Conservation (phyloP, 1,140 invertebrate species). For the Oncopeltus fasciatus region DNA sequence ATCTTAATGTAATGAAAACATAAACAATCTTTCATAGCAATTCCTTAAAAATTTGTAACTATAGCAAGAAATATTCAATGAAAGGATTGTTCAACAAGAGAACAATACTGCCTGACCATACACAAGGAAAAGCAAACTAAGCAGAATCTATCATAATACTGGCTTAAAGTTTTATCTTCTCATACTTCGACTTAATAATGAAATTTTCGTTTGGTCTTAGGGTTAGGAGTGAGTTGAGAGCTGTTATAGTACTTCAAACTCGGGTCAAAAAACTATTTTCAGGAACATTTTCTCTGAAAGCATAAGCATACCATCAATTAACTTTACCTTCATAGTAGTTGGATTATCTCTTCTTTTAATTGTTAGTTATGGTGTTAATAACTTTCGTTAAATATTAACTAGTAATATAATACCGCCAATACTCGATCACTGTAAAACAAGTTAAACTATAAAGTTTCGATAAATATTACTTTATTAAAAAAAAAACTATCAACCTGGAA, state of each 20-base stretch:
- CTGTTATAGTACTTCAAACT: too few relatives aligned
- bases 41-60: too few relatives aligned
- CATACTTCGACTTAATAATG: neutral
- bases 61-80: too few relatives aligned
- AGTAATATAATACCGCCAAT: slow-evolving; percentile 1
- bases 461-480: neutral
- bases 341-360: neutral
- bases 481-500: neutral
- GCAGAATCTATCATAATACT: neutral
- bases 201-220: too few relatives aligned
- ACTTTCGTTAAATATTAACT: neutral
- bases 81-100: too few relatives aligned
- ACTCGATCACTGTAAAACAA: neutral
- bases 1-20: too few relatives aligned
- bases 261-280: neutral
- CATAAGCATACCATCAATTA: neutral
- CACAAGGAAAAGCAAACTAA: neutral
- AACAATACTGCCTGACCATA: too few relatives aligned
- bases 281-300: neutral
- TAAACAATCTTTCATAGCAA: too few relatives aligned
- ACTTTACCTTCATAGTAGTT: neutral
- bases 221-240: too few relatives aligned
- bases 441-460: neutral
- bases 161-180: neutral
- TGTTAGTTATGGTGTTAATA: neutral